Percentiles rank a stretch among this genome's conserved stretches.
These are phyloP conservation scores for Latrodectus hesperus DNA, from an alignment of 2,888 invertebrate genomes.

Conservation along the genomic window DNA sequence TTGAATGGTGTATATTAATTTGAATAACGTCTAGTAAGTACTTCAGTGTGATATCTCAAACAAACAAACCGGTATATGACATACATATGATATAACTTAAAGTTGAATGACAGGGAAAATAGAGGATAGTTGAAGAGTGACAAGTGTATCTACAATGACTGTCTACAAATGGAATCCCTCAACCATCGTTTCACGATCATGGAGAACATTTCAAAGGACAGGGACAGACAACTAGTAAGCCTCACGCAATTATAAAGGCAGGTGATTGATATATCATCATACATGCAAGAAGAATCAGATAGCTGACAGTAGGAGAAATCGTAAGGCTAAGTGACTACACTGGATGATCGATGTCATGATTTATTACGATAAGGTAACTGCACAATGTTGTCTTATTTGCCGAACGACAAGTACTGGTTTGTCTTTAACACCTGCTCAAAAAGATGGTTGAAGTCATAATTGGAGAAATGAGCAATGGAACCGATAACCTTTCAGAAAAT, in stretches of 20 bases:
- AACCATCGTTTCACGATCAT: background rate
- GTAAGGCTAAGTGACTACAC: background rate
- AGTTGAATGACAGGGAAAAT: background rate
- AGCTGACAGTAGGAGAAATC: background rate
- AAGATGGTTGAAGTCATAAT: background rate
- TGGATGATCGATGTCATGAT: background rate
- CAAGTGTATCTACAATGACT: background rate
- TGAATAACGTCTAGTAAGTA: background rate
- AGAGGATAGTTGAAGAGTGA: background rate
- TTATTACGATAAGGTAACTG: background rate
- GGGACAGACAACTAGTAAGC: background rate
- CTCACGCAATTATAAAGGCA: background rate
- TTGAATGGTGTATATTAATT: background rate
- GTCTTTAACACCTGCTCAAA: background rate
- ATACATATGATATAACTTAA: background rate
- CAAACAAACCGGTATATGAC: background rate
- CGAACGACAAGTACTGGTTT: background rate
- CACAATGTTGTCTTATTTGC: background rate
- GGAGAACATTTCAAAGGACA: background rate
- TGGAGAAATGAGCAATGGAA: background rate
- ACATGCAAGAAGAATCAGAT: background rate
- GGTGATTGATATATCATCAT: conserved; percentile 1
- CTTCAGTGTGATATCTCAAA: background rate
- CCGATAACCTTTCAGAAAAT: background rate
- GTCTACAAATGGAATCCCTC: no score